Conservation (phyloP, 2,888 invertebrate species). For the Oeneis ivallda region DNA sequence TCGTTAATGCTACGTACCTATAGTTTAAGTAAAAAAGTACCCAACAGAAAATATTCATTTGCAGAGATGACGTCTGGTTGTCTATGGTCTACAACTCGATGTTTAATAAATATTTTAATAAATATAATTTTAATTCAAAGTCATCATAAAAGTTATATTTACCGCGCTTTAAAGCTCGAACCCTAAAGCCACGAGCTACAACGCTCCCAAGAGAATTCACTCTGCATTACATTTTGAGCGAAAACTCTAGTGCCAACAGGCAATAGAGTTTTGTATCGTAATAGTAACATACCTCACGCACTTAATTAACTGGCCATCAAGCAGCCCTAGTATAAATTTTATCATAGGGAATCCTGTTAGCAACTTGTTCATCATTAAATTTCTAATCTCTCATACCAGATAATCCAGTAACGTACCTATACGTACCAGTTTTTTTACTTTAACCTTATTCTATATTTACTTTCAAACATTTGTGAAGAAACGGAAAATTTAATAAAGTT, state of each 20-base stretch:
- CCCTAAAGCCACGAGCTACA: too few species aligned
- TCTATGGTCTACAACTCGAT: too few species aligned
- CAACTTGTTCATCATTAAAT: conserved; percentile 29
- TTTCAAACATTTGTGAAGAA: neutral
- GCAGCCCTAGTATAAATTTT: neutral
- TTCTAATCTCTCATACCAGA: conserved; percentile 30
- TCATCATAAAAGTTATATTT: neutral
- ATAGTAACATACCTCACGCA: neutral
- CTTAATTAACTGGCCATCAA: neutral
- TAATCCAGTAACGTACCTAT: conserved; percentile 19
- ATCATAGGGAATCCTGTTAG: conserved; percentile 4
- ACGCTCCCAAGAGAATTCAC: too few species aligned
- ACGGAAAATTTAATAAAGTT: neutral
- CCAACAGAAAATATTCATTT: too few species aligned
- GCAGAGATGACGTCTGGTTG: too few species aligned
- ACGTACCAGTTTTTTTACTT: neutral
- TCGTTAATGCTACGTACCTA: too few species aligned
- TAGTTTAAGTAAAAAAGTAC: too few species aligned
- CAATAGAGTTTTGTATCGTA: too few species aligned
- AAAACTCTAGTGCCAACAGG: too few species aligned
- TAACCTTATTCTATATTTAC: neutral
- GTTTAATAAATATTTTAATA: too few species aligned
- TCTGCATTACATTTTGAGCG: too few species aligned
- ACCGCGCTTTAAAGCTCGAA: neutral
- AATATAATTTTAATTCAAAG: neutral